Base-by-base conservation (phyloP, 37 sponge, comb jelly and placozoan genomes). In the Cladorhizidae sp. region DNA sequence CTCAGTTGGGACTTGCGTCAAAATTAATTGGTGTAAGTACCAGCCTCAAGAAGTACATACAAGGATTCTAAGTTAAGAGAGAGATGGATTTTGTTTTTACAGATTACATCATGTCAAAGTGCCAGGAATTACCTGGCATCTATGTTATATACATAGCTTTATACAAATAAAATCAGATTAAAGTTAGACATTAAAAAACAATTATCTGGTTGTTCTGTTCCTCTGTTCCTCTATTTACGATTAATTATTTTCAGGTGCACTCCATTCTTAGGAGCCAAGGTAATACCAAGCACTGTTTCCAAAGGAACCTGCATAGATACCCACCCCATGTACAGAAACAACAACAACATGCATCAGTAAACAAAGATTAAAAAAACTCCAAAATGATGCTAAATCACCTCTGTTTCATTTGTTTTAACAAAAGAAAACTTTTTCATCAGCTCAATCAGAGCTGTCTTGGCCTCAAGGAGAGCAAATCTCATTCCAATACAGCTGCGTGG, bases 401-500 rank as follows among this genome's bases (percentile, higher is more conserved):
- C 74, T 28, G 83, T 82, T 26, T 82, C 83, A 55, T 84, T 80
- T 40, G 80, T 76, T 45, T 45, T 55, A 20, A 79, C 69, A 75
- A 92, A 81, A 42, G 73, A 59, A 80, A 67, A 92, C 59, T 64
- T 57, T 77, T 72, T 92, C 40, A 92, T 55, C 14, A 87, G 61
- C 38, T 61, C 72, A 1, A 80, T 83, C 38, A 92, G 67, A 15
- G 88, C 80, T 75, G 87, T 87, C 80, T 87, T 94, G 25, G 85
- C 71, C 62, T 94, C 91, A 70, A 94, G 57, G 50, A 90, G 64
- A 54, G 91, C 91, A 84, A 90, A 90, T 42, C 81, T 86, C 81
- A 85, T 88, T 8, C 95, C 95, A 84, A 90, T 83, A 49, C 95
- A 94, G 67, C 61, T 80, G 0, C 95, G 62, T 32, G 95, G 91